These are phyloP conservation scores for Miopithecus talapoin DNA, from an alignment of 2,797 vertebrate genomes.

Conservation along the genomic window DNA sequence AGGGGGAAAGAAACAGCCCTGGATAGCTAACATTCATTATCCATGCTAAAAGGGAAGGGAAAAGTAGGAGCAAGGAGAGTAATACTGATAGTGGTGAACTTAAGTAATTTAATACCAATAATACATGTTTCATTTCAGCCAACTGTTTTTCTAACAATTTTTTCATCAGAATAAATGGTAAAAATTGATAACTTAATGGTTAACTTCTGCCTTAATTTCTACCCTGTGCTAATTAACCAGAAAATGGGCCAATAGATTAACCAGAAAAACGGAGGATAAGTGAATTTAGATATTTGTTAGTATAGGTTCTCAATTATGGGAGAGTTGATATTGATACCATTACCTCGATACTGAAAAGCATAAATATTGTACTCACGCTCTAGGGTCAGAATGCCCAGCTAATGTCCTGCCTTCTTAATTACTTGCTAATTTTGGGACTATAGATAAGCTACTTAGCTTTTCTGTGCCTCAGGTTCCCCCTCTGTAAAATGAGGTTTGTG, in stretches of 20 bases:
- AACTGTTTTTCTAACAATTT: not conserved
- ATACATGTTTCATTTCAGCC: not conserved
- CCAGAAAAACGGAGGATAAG: not conserved
- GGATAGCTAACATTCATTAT: not conserved
- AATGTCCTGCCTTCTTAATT: constrained; percentile 11
- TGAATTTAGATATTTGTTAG: not conserved
- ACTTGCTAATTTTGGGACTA: not conserved
- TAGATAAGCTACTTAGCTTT: not conserved
- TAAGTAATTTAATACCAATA: not conserved
- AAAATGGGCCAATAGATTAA: not conserved
- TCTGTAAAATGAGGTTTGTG: not conserved
- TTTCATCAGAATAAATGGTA: constrained; percentile 43
- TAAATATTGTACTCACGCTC: not conserved
- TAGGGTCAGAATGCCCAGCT: not conserved
- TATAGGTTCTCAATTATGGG: not conserved
- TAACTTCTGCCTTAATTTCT: constrained; percentile 44
- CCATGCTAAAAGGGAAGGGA: not conserved
- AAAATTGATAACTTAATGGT: not conserved
- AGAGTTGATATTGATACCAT: not conserved
- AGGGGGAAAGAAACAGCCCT: not conserved
- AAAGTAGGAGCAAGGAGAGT: not conserved
- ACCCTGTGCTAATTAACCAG: not conserved
- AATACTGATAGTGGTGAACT: not conserved
- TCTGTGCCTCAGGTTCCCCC: not conserved
- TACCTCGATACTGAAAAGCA: not conserved